Evolutionary conservation across 2,888 invertebrate species (phyloP).

Genomic region (Criorhina ranunculi): DNA sequence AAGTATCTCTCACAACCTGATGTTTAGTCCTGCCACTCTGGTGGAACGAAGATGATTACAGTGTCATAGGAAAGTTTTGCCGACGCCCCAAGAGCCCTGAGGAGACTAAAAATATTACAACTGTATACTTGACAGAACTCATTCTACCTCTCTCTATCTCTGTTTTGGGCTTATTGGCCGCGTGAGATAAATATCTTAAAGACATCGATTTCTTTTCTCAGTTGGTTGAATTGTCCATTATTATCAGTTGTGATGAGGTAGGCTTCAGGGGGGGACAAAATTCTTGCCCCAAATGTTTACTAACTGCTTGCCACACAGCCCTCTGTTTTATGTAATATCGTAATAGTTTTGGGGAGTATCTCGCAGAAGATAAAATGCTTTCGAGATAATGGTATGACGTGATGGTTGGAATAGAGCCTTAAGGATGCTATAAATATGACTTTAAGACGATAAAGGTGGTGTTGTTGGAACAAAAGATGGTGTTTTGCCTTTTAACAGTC

Average conservation of each 20-base stretch:
- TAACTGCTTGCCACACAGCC: conserved; percentile 35
- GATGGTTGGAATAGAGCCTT: conserved; percentile 31
- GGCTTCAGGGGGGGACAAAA: conserved; percentile 12
- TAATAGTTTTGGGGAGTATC: conserved; percentile 56
- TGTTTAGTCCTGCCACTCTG: conserved; percentile 19
- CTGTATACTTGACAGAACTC: conserved; percentile 27
- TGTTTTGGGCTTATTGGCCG: conserved; percentile 28
- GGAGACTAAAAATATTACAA: conserved; percentile 40
- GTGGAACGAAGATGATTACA: conserved; percentile 37
- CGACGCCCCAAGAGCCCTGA: conserved; percentile 14
- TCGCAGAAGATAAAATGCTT: conserved; percentile 62
- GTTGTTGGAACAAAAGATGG: background rate
- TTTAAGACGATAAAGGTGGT: conserved; percentile 42
- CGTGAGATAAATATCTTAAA: conserved; percentile 58
- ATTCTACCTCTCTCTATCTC: background rate
- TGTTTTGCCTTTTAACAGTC: background rate
- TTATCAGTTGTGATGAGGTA: conserved; percentile 51
- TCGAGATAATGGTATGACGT: conserved; percentile 49
- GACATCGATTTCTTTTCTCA: conserved; percentile 63
- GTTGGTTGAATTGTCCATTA: conserved; percentile 59
- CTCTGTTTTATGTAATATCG: conserved; percentile 32
- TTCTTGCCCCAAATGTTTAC: conserved; percentile 20
- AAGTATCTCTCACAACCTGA: conserved; percentile 4
- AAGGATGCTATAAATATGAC: conserved; percentile 52
- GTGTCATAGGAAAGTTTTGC: conserved; percentile 49